phyloP scores from a whole-genome alignment of 1,140 invertebrate genomes.

The Pantala flavescens region DNA sequence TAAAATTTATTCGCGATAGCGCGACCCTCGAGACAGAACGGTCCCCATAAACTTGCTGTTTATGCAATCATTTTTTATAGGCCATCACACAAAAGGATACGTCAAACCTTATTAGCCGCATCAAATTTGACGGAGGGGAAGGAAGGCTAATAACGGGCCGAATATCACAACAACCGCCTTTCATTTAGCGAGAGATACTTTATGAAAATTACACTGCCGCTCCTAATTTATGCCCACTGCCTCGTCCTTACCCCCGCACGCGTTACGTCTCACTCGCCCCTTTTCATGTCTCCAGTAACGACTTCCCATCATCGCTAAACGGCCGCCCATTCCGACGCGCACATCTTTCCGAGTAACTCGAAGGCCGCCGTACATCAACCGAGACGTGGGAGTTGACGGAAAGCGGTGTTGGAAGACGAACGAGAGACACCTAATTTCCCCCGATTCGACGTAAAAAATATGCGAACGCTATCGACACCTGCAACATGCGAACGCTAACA shows the following conservation, averaged over 20 bases:
- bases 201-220: not conserved
- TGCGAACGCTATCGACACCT: too few species aligned
- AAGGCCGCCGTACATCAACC: too few species aligned
- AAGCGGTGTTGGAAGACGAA: too few species aligned
- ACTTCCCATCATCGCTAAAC: too few species aligned
- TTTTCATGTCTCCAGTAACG: too few species aligned
- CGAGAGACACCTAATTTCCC: too few species aligned
- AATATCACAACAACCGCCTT: not conserved
- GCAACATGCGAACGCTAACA: too few species aligned
- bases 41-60: not conserved
- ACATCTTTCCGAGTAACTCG: too few species aligned
- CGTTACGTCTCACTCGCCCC: too few species aligned
- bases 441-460: too few species aligned
- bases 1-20: not conserved
- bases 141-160: not conserved
- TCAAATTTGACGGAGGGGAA: not conserved
- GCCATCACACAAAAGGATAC: not conserved
- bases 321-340: too few species aligned
- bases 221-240: not conserved
- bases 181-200: not conserved
- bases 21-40: not conserved
- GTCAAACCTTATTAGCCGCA: not conserved
- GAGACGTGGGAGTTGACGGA: too few species aligned
- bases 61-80: slow-evolving; percentile 5
- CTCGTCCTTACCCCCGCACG: not conserved